Conservation (phyloP, 2,113 vertebrate species). For the Nothoprocta perdicaria region DNA sequence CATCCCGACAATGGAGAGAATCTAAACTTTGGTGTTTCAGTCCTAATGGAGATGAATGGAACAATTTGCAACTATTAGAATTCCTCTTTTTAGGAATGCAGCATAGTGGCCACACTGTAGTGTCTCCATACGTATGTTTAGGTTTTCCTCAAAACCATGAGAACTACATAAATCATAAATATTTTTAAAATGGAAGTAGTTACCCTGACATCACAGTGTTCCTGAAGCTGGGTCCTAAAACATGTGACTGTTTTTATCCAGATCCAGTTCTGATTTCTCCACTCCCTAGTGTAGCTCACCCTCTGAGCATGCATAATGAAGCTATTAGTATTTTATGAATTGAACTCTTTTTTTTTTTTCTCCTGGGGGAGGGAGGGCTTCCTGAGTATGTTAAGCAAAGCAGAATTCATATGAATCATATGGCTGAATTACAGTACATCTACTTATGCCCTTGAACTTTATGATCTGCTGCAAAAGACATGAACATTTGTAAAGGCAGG, state of each 20-base stretch:
- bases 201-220: not conserved
- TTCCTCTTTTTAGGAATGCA: not conserved
- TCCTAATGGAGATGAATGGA: not conserved
- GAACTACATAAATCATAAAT: accelerated
- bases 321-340: constrained; percentile 66
- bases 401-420: constrained; percentile 62
- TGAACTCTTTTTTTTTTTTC: constrained; percentile 15
- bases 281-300: not conserved
- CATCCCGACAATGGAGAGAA: not conserved
- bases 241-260: not conserved
- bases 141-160: not conserved
- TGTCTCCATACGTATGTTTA: accelerated
- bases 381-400: constrained; percentile 54
- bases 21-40: not conserved
- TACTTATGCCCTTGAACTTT: constrained; percentile 66
- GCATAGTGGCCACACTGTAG: not conserved
- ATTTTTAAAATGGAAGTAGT: not conserved
- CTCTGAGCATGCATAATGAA: constrained; percentile 49
- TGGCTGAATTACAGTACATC: constrained; percentile 49
- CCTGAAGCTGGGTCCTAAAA: not conserved
- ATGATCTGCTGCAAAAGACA: constrained; percentile 57
- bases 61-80: not conserved
- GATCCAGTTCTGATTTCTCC: not conserved
- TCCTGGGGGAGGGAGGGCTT: constrained; percentile 33
- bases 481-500: not conserved